phyloP scores from a whole-genome alignment of 2,888 invertebrate species.

The Leptopterna dolabrata region DNA sequence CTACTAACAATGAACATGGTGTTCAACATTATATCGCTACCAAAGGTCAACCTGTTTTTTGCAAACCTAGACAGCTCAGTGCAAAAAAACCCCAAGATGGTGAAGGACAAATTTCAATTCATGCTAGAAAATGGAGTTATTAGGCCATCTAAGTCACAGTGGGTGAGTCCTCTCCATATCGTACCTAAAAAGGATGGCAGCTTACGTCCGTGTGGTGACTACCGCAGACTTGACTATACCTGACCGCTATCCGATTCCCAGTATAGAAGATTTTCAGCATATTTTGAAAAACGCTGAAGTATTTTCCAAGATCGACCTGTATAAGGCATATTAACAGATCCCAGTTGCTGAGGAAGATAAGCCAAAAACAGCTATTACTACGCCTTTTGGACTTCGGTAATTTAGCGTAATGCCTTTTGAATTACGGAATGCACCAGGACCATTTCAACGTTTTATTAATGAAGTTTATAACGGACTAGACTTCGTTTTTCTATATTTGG shows the following conservation, averaged over 20 bases:
- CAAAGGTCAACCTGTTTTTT: constrained; percentile 61
- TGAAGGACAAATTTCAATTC: constrained; percentile 64
- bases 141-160: constrained; percentile 66
- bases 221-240: constrained; percentile 65
- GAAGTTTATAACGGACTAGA: constrained; percentile 47
- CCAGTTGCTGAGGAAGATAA: constrained; percentile 32
- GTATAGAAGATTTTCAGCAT: constrained; percentile 64
- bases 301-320: constrained; percentile 53
- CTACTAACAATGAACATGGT: constrained; percentile 24
- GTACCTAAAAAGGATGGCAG: constrained; percentile 56
- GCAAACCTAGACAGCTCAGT: background rate
- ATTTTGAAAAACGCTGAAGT: constrained; percentile 59
- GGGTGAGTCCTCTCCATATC: background rate
- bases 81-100: constrained; percentile 61
- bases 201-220: constrained; percentile 66
- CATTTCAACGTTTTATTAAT: constrained; percentile 64
- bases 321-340: constrained; percentile 45
- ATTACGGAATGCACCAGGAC: constrained; percentile 61
- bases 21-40: constrained; percentile 44
- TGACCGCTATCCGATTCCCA: constrained; percentile 65
- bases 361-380: constrained; percentile 53
- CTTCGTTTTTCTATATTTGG: constrained; percentile 63
- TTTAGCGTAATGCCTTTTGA: constrained; percentile 38
- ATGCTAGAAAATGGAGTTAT: constrained; percentile 66
- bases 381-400: constrained; percentile 10